These are phyloP conservation scores for Origma solitaria DNA, from an alignment of 2,113 vertebrate species.

Conservation along the genomic window DNA sequence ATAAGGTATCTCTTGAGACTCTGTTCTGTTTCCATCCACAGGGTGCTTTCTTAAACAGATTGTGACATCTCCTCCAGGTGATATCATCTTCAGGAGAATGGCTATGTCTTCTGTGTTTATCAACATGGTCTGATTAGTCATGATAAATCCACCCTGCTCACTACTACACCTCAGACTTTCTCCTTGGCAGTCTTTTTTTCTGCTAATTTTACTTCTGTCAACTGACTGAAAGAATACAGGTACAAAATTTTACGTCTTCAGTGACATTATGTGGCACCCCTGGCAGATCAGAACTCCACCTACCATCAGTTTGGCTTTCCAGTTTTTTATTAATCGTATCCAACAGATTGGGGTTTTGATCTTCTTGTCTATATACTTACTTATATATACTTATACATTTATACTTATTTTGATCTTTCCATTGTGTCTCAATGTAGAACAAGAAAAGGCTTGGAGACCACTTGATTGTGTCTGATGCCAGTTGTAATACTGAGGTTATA, in stretches of 20 bases:
- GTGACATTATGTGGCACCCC: neutral
- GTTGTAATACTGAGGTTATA: neutral
- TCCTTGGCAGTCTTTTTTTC: neutral
- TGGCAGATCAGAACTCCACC: neutral
- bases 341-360: neutral
- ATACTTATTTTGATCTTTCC: neutral
- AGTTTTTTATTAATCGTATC: neutral
- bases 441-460: neutral
- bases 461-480: neutral
- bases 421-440: neutral
- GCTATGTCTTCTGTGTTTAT: neutral
- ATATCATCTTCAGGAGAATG: neutral
- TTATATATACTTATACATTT: neutral
- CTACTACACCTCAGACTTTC: neutral
- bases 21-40: neutral
- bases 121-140: neutral
- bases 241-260: neutral
- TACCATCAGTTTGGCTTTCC: neutral
- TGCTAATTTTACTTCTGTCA: neutral
- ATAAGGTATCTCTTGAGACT: neutral
- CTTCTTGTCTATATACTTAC: neutral
- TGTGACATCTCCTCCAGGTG: neutral
- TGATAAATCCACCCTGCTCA: neutral
- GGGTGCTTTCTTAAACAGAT: neutral
- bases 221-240: neutral